phyloP scores from a whole-genome alignment of 2,888 invertebrate species.

The Xestia sexstrigata region DNA sequence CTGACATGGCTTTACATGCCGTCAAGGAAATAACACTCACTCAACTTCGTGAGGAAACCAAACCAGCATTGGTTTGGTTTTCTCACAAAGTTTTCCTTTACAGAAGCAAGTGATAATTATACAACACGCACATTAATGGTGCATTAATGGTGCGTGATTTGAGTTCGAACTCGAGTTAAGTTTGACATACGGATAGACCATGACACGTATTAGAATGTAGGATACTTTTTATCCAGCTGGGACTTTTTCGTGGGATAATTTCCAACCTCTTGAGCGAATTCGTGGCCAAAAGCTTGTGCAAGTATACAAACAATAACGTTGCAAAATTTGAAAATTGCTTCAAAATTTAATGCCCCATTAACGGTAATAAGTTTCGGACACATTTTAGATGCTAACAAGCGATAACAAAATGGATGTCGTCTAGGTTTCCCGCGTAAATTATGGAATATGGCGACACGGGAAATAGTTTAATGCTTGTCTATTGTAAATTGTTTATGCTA shows the following conservation, averaged over 20 bases:
- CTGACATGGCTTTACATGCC: neutral
- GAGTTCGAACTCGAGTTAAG: neutral
- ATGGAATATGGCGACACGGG: constrained; percentile 4
- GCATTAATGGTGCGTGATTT: neutral
- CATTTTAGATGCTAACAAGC: constrained; percentile 29
- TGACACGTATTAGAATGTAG: neutral
- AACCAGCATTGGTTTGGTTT: neutral
- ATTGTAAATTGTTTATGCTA: constrained; percentile 31
- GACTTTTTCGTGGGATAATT: neutral
- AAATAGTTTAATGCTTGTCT: constrained; percentile 29
- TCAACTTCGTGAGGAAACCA: too few species aligned
- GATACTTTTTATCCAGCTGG: neutral
- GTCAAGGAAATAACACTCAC: neutral
- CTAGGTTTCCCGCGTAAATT: constrained; percentile 28
- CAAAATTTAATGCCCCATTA: constrained; percentile 37
- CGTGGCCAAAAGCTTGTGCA: neutral
- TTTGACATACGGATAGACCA: neutral
- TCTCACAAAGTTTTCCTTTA: neutral
- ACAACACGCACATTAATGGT: neutral
- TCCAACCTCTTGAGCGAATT: neutral
- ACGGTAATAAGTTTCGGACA: constrained; percentile 38
- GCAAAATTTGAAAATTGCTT: constrained; percentile 20
- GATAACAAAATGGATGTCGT: constrained; percentile 33
- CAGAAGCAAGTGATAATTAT: neutral
- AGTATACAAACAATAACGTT: constrained; percentile 32